Conservation (phyloP, 2,797 vertebrate species). For the Muscicapa comitata region DNA sequence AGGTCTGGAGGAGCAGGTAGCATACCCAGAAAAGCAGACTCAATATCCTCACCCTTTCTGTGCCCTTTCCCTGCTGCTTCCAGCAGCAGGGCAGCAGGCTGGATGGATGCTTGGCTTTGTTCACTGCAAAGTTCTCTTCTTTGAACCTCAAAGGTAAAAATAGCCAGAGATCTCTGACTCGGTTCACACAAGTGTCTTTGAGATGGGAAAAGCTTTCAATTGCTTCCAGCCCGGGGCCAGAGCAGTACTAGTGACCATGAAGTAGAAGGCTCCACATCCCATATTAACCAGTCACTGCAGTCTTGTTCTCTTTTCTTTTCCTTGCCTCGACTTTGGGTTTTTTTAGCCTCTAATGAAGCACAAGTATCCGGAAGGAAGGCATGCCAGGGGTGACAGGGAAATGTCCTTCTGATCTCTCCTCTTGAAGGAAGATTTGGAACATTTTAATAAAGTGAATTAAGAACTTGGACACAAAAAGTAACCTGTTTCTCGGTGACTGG, state of each 20-base stretch:
- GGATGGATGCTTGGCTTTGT: not conserved
- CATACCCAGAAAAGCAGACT: not conserved
- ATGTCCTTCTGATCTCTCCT: constrained; percentile 67
- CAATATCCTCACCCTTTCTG: not conserved
- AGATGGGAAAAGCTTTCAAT: constrained; percentile 26
- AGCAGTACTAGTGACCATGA: constrained; percentile 5
- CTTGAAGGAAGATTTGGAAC: constrained; percentile 69
- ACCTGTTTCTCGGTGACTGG: constrained; percentile 60
- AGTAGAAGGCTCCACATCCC: constrained; percentile 3
- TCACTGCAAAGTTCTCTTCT: not conserved
- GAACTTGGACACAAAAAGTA: constrained; percentile 69
- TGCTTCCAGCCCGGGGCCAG: constrained; percentile 8
- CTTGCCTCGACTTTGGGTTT: not conserved
- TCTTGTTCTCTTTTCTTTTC: constrained; percentile 28
- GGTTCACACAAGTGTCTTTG: not conserved
- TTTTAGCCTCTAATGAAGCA: constrained; percentile 51
- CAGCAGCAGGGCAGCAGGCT: not conserved
- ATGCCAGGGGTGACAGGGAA: constrained; percentile 53
- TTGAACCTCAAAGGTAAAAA: constrained; percentile 28
- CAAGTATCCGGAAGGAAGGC: constrained; percentile 50
- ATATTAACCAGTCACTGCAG: not conserved
- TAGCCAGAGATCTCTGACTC: not conserved
- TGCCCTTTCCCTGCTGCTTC: not conserved
- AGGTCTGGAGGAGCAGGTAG: not conserved
- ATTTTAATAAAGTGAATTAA: constrained; percentile 76